phyloP scores from a whole-genome alignment of 2,113 vertebrate species.

The Anarhynchus alexandrinus region DNA sequence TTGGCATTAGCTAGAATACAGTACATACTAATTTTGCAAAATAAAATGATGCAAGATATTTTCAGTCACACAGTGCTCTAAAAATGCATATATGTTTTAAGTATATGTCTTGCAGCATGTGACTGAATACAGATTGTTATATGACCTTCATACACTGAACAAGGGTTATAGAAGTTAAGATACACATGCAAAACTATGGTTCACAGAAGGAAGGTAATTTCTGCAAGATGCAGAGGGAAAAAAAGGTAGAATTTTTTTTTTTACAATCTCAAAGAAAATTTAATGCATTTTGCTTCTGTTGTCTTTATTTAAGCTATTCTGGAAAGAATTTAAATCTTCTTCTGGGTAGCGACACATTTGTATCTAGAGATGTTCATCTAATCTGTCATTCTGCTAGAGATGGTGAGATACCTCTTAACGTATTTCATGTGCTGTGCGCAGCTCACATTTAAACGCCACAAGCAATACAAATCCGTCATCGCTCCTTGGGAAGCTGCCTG shows the following conservation, averaged over 20 bases:
- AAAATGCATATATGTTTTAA: not conserved
- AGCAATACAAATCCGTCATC: conserved; percentile 26
- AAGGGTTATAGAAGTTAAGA: not conserved
- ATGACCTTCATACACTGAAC: not conserved
- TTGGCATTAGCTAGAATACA: not conserved
- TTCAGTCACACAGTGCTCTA: not conserved
- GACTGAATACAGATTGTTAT: not conserved
- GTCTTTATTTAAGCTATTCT: not conserved
- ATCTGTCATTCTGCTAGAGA: not conserved
- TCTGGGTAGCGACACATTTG: not conserved
- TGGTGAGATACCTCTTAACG: not conserved
- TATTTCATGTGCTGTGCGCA: not conserved
- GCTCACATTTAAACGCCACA: conserved; percentile 51
- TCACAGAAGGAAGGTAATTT: not conserved
- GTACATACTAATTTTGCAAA: not conserved
- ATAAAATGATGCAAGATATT: not conserved
- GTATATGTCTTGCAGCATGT: not conserved
- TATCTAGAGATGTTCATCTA: not conserved
- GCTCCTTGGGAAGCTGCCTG: conserved; percentile 70
- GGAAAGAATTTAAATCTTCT: not conserved
- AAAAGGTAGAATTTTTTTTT: not conserved
- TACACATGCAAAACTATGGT: not conserved
- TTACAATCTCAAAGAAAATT: not conserved
- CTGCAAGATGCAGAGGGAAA: not conserved
- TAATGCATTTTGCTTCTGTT: not conserved